phyloP scores from a whole-genome alignment of 1,140 invertebrate species.

The Neodiprion pinetum region DNA sequence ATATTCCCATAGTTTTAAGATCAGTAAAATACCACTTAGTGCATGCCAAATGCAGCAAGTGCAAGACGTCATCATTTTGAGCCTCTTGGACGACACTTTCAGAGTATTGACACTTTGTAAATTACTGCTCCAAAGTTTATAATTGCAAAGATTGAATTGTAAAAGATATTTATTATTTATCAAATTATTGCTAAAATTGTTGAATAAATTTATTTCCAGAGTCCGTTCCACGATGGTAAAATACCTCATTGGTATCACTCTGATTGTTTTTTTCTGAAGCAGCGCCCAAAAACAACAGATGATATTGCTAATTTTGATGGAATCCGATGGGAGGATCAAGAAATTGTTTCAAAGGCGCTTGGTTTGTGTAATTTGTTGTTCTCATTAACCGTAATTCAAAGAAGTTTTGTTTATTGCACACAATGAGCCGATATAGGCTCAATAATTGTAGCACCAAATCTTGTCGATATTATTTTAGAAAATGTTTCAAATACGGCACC shows the following conservation, averaged over 20 bases:
- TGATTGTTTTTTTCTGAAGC: constrained; percentile 88
- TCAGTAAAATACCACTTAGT: too few species aligned
- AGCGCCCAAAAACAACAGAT: constrained; percentile 72
- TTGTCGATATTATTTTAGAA: constrained; percentile 15
- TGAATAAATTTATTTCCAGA: constrained; percentile 66
- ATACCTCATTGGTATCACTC: constrained; percentile 89
- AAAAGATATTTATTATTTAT: too few species aligned
- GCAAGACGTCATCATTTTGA: too few species aligned
- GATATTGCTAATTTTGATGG: constrained; percentile 89
- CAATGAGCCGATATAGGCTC: constrained; percentile 9
- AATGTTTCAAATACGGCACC: constrained; percentile 23
- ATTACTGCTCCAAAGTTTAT: too few species aligned
- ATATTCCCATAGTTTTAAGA: too few species aligned
- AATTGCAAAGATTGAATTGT: too few species aligned
- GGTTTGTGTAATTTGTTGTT: constrained; percentile 58
- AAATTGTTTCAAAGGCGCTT: constrained; percentile 78
- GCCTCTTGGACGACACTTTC: too few species aligned
- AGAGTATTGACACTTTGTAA: too few species aligned
- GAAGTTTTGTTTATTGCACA: constrained; percentile 19
- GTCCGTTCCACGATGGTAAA: constrained; percentile 90
- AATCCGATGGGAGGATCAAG: constrained; percentile 86
- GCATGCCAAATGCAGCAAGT: too few species aligned
- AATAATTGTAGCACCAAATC: constrained; percentile 9
- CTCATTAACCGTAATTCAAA: constrained; percentile 20
- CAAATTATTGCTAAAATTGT: too few species aligned